Conservation (phyloP, 2,797 vertebrate genomes). For the Enteromius anoplus region DNA sequence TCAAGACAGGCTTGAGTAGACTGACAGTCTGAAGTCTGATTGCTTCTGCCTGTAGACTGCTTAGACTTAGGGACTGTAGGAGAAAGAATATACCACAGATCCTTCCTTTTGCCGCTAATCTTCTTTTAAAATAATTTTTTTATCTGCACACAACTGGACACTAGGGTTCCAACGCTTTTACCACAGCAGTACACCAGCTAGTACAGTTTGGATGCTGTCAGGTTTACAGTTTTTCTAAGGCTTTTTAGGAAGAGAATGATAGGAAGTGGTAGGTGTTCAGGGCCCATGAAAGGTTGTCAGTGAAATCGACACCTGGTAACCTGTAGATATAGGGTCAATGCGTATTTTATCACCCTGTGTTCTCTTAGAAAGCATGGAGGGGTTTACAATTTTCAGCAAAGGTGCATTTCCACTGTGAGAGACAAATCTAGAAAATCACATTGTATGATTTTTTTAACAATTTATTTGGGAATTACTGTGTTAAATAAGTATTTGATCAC, state of each 20-base stretch:
- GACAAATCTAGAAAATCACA: too few species aligned
- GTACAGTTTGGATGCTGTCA: constrained; percentile 9
- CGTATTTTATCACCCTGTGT: too few species aligned
- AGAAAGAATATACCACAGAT: not conserved
- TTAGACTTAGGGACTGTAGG: not conserved
- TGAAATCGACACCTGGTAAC: constrained; percentile 25
- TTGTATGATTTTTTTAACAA: too few species aligned
- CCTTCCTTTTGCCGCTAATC: not conserved
- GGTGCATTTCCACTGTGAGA: too few species aligned
- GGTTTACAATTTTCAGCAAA: too few species aligned
- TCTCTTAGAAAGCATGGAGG: too few species aligned
- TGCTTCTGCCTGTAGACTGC: constrained; percentile 14
- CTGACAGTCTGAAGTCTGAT: constrained; percentile 13
- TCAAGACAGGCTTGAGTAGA: constrained; percentile 13
- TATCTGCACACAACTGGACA: not conserved
- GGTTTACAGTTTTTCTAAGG: not conserved
- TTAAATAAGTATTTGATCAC: too few species aligned
- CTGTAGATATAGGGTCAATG: not conserved
- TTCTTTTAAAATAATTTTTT: constrained; percentile 19
- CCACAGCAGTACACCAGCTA: not conserved
- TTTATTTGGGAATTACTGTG: too few species aligned
- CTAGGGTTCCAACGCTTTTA: not conserved
- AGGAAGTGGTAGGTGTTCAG: constrained; percentile 2
- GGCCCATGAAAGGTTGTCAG: not conserved
- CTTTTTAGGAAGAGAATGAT: not conserved